Percentiles rank a stretch among this genome's conserved stretches.
phyloP scores from a whole-genome alignment of 2,797 vertebrate genomes.

The Sebastes elongatus region DNA sequence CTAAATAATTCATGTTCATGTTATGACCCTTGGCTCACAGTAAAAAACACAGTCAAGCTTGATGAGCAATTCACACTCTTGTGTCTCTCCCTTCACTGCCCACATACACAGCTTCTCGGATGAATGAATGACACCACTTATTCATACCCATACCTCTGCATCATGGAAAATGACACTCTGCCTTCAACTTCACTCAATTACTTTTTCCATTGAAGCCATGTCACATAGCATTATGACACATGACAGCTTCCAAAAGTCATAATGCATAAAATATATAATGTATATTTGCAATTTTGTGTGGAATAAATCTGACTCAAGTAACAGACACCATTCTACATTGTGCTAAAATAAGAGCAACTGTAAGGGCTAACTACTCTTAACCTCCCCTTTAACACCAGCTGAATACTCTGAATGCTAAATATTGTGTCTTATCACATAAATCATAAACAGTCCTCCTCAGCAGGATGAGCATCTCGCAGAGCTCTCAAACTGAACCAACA shows the following conservation, averaged over 20 bases:
- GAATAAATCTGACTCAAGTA: too few species aligned
- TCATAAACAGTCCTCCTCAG: not conserved
- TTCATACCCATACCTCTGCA: not conserved
- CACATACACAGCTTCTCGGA: constrained; percentile 1
- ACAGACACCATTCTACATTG: too few species aligned
- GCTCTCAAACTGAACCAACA: not conserved
- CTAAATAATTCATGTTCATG: not conserved
- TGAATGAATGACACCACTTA: not conserved
- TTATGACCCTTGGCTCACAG: not conserved
- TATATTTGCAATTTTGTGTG: not conserved
- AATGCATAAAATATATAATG: not conserved
- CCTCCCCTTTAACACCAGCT: too few species aligned
- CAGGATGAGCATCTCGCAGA: not conserved
- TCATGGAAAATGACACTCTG: constrained; percentile 3
- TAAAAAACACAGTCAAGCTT: not conserved
- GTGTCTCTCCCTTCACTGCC: not conserved
- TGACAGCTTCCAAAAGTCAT: not conserved
- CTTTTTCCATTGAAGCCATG: not conserved
- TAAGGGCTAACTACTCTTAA: too few species aligned
- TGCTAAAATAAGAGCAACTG: too few species aligned
- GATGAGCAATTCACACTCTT: not conserved
- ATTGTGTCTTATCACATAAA: too few species aligned
- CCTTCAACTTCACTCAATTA: not conserved
- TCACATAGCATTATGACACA: not conserved
- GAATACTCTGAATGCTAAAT: too few species aligned